Evolutionary conservation across 2,113 vertebrate species (phyloP), one percentile per base, ranked within the genome.

Genomic region (Cricetomys ansorgei): DNA sequence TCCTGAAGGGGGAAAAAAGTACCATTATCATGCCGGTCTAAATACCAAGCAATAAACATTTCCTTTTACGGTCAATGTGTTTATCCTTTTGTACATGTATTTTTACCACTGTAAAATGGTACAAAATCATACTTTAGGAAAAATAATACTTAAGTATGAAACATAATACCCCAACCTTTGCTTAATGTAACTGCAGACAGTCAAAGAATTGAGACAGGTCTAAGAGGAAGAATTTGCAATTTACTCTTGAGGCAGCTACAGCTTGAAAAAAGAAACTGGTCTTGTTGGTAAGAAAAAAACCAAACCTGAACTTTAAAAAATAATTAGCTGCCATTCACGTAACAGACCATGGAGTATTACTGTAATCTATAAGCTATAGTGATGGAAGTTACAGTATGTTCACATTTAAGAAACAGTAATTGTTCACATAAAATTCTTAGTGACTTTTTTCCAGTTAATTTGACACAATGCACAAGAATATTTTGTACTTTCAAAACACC

Each of bases 1-100:
- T 99, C 98, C 99, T 99, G 95, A 97, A 57, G 55, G 16, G 96
- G 85, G 96, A 5, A 90, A 75, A 53, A 12, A 40, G 0, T 5
- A 53, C 86, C 2, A 92, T 97, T 81, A 91, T 57, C 84, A 96
- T 88, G 81, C 43, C 83, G 3, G 5, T 0, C 34, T 15, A 87
- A 85, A 6, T 77, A 89, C 15, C 2, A 40, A 80, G 5, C 34
- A 87, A 90, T 55, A 94, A 57, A 85, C 6, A 92, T 23, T 96
- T 96, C 84, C 87, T 93, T 81, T 92, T 80, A 94, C 15, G 76
- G 95, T 88, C 79, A 97, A 70, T 96, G 95, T 53, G 13, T 83
- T 43, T 67, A 72, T 57, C 5, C 23, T 88, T 87, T 91, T 86
- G 0, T 13, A 91, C 91, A 70, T 48, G 21, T 93, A 79, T 67